Base-by-base conservation (phyloP, 2,888 invertebrate species). In the Podotricha telesiphe region DNA sequence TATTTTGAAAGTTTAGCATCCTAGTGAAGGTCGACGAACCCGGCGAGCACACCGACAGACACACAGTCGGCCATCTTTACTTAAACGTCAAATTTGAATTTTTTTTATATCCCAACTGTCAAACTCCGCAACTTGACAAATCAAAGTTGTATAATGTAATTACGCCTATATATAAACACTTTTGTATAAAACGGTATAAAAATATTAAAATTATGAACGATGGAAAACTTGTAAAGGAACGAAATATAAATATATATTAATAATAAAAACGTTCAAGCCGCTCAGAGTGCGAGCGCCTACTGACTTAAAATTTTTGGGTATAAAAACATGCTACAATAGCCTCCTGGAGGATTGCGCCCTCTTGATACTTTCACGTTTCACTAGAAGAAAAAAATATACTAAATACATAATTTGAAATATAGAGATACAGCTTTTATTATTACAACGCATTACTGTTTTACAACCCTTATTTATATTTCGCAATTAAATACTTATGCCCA, bases 231-330 rank as follows among this genome's bases (percentile, higher is more conserved):
- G 92, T 93, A 92, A 91, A 93, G 91, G 91, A 93, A 91, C 92
- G 91, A 92, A 92, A 93, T 93, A 93, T 93, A 93, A 92, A 92
- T 93, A 92, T 92, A 93, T 93, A 92, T 89, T 91, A 91, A 89
- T 91, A 91, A 90, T 93, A 93, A 89, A 90, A 91, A 87, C 93
- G 93, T 93, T 86, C 89, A 86, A 88, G 91, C 91, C 84, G 90
- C 88, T 87, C 93, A 80, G 93, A 88, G 93, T 91, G 85, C 91
- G 91, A 91, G 93, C 92, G 93, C 91, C 93, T 92, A 93, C 93
- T 93, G 93, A 92, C 91, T 93, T 93, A 91, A 93, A 93, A 93
- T 93, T 93, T 93, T 93, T 93, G 92, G 93, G 93, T 87, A 93
- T 93, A 93, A 93, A 93, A 93, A 93, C 93, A 93, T 90, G 92